A percentile compares a stretch with the other conserved stretches of the same genome.
These are phyloP conservation scores for Limnephilus lunatus DNA, from an alignment of 2,888 invertebrate species.

Conservation along the genomic window DNA sequence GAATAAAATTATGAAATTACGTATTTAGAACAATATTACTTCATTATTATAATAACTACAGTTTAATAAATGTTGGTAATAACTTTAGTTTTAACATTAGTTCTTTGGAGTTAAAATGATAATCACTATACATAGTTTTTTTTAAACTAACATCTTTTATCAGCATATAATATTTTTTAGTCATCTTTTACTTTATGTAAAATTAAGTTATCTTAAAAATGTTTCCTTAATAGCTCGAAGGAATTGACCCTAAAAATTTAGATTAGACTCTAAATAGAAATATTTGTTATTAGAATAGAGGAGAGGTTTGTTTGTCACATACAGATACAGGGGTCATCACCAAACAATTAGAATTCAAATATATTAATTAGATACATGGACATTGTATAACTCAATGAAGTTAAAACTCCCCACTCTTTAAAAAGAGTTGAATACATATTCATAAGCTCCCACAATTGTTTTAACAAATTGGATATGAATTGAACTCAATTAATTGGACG, in stretches of 20 bases:
- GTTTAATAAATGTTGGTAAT: slow-evolving; percentile 3
- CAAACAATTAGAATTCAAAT: not conserved
- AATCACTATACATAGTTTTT: not conserved
- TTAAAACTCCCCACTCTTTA: not conserved
- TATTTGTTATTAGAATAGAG: not conserved
- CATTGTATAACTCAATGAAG: not conserved
- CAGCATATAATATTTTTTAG: not conserved
- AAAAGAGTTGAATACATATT: slow-evolving; percentile 24
- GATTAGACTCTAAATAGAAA: slow-evolving; percentile 6
- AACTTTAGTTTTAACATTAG: slow-evolving; percentile 4
- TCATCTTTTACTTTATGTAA: not conserved
- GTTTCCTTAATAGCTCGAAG: not conserved
- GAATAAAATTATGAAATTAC: not conserved
- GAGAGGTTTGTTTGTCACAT: not conserved
- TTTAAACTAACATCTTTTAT: slow-evolving; percentile 4
- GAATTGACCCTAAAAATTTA: not conserved
- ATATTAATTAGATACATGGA: not conserved
- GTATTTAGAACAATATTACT: not conserved
- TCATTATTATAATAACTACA: not conserved
- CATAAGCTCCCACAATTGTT: slow-evolving; percentile 4
- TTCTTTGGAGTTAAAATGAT: slow-evolving; percentile 23
- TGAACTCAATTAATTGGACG: not conserved
- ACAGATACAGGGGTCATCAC: not conserved
- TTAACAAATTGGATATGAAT: slow-evolving; percentile 34
- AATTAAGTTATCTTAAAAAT: not conserved